Conservation (phyloP, 2,113 vertebrate species). For the Thryonomys swinderianus region DNA sequence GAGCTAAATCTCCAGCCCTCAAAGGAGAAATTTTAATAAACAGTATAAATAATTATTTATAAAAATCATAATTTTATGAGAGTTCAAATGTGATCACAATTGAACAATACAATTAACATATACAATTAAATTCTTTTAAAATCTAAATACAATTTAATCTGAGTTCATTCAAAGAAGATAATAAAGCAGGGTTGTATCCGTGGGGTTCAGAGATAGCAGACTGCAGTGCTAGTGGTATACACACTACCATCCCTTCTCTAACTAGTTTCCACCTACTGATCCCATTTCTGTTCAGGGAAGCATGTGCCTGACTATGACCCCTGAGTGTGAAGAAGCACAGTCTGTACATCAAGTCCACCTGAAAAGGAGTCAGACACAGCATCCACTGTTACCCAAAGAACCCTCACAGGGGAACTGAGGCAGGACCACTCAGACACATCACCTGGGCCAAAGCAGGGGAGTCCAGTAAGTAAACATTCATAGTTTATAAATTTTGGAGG, state of each 20-base stretch:
- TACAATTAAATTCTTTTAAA: slow-evolving; percentile 26
- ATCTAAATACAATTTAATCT: slow-evolving; percentile 16
- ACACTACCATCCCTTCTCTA: neutral
- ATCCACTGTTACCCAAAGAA: slow-evolving; percentile 20
- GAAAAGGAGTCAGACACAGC: slow-evolving; percentile 43
- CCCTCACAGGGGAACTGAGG: slow-evolving; percentile 28
- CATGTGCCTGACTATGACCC: slow-evolving; percentile 18
- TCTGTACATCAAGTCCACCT: slow-evolving; percentile 30
- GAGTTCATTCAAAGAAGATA: slow-evolving; percentile 25
- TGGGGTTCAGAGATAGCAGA: neutral
- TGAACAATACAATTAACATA: neutral
- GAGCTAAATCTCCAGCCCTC: too few relatives aligned
- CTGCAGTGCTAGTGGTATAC: neutral
- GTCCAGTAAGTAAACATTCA: neutral
- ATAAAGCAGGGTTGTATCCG: neutral
- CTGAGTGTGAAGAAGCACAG: slow-evolving; percentile 56
- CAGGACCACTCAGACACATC: neutral
- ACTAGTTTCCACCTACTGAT: slow-evolving; percentile 48
- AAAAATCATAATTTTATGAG: neutral
- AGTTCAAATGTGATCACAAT: slow-evolving; percentile 7
- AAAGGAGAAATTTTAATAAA: neutral
- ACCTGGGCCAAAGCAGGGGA: neutral
- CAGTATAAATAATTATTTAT: neutral
- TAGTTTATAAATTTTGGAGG: neutral
- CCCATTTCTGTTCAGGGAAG: slow-evolving; percentile 47